Base-by-base conservation (phyloP, 2,113 vertebrate species). In the Garra rufa region DNA sequence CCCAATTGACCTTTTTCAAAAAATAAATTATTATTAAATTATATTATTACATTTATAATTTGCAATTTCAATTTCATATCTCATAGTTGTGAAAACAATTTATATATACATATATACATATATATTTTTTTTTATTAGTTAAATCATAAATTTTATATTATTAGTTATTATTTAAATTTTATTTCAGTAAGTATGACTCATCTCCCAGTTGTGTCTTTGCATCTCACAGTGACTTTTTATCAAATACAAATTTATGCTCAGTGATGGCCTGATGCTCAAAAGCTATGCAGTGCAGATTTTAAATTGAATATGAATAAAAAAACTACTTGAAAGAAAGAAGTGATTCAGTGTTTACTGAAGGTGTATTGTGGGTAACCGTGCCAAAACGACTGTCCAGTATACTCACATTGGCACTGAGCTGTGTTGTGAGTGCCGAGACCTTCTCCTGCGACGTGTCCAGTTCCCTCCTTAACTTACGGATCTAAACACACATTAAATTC, bases 391-490 rank as follows among this genome's bases (percentile, higher is more conserved):
- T 17, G 43, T 38, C 30, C 34, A 69, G 30, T 38, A 28, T 69
- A 95, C 96, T 96, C 92, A 96, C 96, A 79, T 97, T 97, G 87
- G 96, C 95, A 76, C 95, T 96, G 75, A 97, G 94, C 0, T 97
- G 96, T 76, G 95, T 96, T 34, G 96, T 97, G 44, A 97, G 95
- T 0, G 95, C 96, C 24, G 96, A 96, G 61, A 97, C 96, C 91
- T 97, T 97, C 88, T 96, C 96, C 84, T 97, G 96, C 1, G 96
- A 97, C 19, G 96, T 94, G 81, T 96, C 95, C 76, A 97, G 86
- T 43, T 97, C 96, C 82, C 96, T 93, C 55, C 96, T 91, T n/a
- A 97, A 92, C 85, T 97, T 97, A 86, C 96, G 95, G 86, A 97
- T 96, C 96, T 97, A 95, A 95, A 96, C 85, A 83, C 50, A 86